These are phyloP conservation scores for Strigamia crassipes DNA, from an alignment of 2,888 invertebrate species.

Conservation along the genomic window DNA sequence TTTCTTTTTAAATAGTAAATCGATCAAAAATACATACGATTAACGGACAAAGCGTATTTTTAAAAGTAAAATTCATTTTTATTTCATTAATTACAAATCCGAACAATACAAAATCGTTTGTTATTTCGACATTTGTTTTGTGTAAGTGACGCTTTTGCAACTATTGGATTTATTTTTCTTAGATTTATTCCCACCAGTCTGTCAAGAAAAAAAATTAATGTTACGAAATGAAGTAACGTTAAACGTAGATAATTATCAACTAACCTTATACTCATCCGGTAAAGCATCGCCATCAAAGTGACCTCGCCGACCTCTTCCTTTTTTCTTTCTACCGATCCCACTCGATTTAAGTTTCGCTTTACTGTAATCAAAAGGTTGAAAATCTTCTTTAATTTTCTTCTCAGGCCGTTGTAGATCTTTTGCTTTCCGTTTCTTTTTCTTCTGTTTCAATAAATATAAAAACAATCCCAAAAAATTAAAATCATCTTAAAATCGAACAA, in stretches of 20 bases:
- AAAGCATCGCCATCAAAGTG: background rate
- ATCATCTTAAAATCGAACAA: background rate
- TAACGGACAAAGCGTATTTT: too few relatives aligned
- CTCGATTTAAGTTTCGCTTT: background rate
- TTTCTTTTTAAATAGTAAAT: background rate
- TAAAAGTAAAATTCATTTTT: background rate
- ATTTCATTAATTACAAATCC: background rate
- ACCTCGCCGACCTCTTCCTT: background rate
- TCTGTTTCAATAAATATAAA: background rate
- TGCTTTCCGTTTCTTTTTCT: constrained; percentile 6
- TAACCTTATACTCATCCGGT: background rate
- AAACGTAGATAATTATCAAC: background rate
- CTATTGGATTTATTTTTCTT: background rate
- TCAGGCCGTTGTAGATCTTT: background rate
- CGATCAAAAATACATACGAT: too few relatives aligned
- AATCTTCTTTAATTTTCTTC: background rate
- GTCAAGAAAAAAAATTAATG: background rate
- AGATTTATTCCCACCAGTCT: background rate
- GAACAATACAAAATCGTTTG: background rate
- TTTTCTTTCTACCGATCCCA: background rate
- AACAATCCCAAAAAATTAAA: background rate
- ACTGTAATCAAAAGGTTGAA: background rate
- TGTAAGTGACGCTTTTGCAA: background rate
- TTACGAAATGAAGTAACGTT: background rate
- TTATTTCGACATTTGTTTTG: background rate